Base-by-base conservation (phyloP, 2,797 vertebrate species). In the Hirundo rustica region DNA sequence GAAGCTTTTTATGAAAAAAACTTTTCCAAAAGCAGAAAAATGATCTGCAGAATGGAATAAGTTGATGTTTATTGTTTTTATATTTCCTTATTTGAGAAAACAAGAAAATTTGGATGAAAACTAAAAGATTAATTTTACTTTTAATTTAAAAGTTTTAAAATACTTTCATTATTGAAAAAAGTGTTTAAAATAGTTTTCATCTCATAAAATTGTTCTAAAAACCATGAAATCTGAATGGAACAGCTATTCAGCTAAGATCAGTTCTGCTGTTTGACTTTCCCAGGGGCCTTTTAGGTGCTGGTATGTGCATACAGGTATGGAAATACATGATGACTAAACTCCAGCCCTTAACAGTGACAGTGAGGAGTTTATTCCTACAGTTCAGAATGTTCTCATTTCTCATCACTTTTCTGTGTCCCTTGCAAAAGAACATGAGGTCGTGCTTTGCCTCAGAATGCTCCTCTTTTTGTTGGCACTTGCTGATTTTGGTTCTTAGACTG, bases 391-490 rank as follows among this genome's bases (percentile, higher is more conserved):
- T 93, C 83, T 89, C 8, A 3, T 86, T 95, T 88, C 81, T 55
- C 11, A 4, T 75, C 85, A 27, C 40, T 88, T 77, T 85, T 53
- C 76, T 67, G 7, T 51, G 79, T 84, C 89, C 73, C 44, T 85
- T 86, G 88, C 70, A 73, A 95, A 92, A 88, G 76, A 93, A 53
- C 82, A 92, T 1, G 27, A 91, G 34, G 72, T 81, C 0, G 7
- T 95, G 79, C 76, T 78, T 92, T 73, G 88, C 80, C 90, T 72
- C 70, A 93, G 76, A 74, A 81, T 86, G 85, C 54, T 93, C 47
- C 30, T 93, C 82, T 94, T 95, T 95, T 88, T 92, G 88, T 94
- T 95, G 93, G 66, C 85, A 73, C 44, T 81, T 78, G 79, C 23
- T 88, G 58, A 22, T 94, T 95, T 94, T 85, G 23, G 38, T 88